Evolutionary conservation across 92 coral and sea anemone genomes (phyloP).

Genomic region (Porites evermanni): DNA sequence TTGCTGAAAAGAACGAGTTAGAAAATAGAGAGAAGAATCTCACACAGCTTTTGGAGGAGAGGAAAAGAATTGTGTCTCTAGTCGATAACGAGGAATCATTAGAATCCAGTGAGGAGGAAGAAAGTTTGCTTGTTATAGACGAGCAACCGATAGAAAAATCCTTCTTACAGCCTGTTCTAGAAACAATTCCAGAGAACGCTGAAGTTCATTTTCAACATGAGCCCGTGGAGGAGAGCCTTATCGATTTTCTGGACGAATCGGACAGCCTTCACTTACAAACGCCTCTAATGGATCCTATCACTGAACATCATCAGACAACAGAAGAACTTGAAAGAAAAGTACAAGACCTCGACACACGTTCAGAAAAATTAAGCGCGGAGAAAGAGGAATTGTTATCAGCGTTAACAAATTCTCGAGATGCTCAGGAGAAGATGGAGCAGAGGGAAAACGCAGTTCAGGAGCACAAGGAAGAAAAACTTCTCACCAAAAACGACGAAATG

Average conservation of each 20-base stretch:
- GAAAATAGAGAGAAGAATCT: conserved; percentile 39
- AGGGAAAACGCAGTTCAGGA: neutral
- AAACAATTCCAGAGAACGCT: conserved; percentile 1
- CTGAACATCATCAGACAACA: conserved; percentile 21
- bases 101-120: neutral
- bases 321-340: conserved; percentile 46
- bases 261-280: conserved; percentile 45
- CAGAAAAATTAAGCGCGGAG: conserved; percentile 42
- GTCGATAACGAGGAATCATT: neutral
- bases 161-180: neutral
- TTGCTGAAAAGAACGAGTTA: conserved; percentile 60
- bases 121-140: conserved; percentile 2
- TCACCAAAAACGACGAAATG: conserved; percentile 23
- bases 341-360: conserved; percentile 25
- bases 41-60: conserved; percentile 27
- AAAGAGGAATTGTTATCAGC: conserved; percentile 37
- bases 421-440: neutral
- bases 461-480: conserved; percentile 12
- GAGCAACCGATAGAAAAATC: conserved; percentile 23
- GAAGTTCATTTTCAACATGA: neutral
- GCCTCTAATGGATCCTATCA: conserved; percentile 5
- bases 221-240: neutral
- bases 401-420: conserved; percentile 41
- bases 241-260: conserved; percentile 23
- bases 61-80: conserved; percentile 1